phyloP scores from a whole-genome alignment of 53 echinoderm and acorn worm genomes.

The Arbacia lixula region DNA sequence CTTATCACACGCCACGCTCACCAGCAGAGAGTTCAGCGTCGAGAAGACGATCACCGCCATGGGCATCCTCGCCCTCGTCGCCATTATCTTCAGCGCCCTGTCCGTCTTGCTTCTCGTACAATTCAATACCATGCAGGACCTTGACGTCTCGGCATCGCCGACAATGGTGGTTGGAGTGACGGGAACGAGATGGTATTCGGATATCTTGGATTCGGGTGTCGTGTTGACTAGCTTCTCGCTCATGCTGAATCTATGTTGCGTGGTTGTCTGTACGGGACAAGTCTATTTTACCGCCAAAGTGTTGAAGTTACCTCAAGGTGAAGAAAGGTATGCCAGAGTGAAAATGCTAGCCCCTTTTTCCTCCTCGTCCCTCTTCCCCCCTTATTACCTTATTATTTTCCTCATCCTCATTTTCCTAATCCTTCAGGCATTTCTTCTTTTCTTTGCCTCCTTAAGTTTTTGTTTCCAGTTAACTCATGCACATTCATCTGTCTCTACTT shows the following conservation, averaged over 20 bases:
- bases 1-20: slow-evolving; percentile 4
- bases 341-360: too few species aligned
- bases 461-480: too few species aligned
- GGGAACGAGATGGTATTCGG: slow-evolving; percentile 66
- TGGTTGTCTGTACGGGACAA: slow-evolving; percentile 86
- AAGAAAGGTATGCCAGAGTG: slow-evolving; percentile 98
- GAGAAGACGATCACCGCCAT: slow-evolving; percentile 80
- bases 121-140: slow-evolving; percentile 73
- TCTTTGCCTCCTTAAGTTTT: too few species aligned
- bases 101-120: slow-evolving; percentile 78
- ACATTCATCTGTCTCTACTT: too few species aligned
- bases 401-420: too few species aligned
- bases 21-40: slow-evolving; percentile 66
- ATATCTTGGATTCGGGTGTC: slow-evolving; percentile 82
- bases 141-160: slow-evolving; percentile 21
- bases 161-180: slow-evolving; percentile 49
- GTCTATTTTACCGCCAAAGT: slow-evolving; percentile 95
- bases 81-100: slow-evolving; percentile 71
- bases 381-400: too few species aligned
- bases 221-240: slow-evolving; percentile 84
- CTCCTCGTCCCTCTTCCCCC: too few species aligned
- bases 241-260: slow-evolving; percentile 83
- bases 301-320: slow-evolving; percentile 97
- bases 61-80: slow-evolving; percentile 75
- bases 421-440: too few species aligned